Base-by-base conservation (phyloP, 1,140 invertebrate genomes). In the Drosophila funebris region DNA sequence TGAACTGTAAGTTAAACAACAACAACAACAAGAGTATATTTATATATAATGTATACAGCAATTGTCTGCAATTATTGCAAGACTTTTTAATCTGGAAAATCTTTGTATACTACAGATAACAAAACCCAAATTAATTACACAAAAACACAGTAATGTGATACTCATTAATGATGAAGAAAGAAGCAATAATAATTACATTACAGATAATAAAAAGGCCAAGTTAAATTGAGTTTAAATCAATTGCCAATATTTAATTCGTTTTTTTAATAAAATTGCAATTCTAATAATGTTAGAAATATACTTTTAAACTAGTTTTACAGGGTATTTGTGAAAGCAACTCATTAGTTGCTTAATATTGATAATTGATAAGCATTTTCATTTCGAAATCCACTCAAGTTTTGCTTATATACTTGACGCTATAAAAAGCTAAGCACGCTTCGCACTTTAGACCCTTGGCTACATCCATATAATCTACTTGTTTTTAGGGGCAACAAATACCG, bases 401-500 rank as follows among this genome's bases (percentile, higher is more conserved):
- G 60, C 7, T 18, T 58, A 60, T 54, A 37, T 58, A 18, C 29
- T 54, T 50, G 13, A 54, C 16, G 57, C 57, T 52, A 54, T 31
- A 36, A 53, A 73, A 37, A 33, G 8, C 22, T 37, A 29, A 56
- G 31, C 8, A 39, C 24, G 14, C 43, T 52, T 60, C 31, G 73
- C 33, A 87, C 81, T 87, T 85, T 84, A 81, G 81, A 85, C 81
- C 52, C 48, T 54, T 67, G 57, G 48, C 57, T 57, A 22, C 37
- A 18, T n/a, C n/a, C 5, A 54, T 33, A 41, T 31, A 66, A 66
- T 61, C 61, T 50, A 1, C 2, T 50, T 48, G 7, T 48, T 31
- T 50, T 37, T 36, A 27, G 14, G 9, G 20, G 41, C 29, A 18
- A 31, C 22, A 37, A 52, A 33, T n/a, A 11, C 22, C 37, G 77